These are phyloP conservation scores for Drosophila sordidula DNA, from an alignment of 2,888 invertebrate genomes.

Conservation along the genomic window DNA sequence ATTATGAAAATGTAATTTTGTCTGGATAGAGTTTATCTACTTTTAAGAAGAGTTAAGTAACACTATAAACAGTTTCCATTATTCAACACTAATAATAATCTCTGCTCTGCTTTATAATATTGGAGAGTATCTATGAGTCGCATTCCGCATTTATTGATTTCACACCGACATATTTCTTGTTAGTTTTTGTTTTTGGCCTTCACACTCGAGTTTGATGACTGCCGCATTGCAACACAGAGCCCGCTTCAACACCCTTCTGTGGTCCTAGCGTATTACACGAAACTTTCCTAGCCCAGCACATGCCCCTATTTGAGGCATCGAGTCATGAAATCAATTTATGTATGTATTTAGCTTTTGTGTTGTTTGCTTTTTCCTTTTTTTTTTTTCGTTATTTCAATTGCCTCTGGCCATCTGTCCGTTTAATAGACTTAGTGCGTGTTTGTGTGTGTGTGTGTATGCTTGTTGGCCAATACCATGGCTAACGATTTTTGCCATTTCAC, in stretches of 20 bases:
- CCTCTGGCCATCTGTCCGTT: slow-evolving; percentile 32
- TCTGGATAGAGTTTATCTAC: no score
- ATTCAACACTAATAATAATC: background rate
- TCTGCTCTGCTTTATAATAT: background rate
- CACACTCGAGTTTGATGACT: slow-evolving; percentile 47
- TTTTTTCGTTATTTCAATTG: slow-evolving; percentile 24
- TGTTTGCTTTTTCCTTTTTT: slow-evolving; percentile 15
- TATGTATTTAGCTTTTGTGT: slow-evolving; percentile 58
- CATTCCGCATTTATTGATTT: background rate
- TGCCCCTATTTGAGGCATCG: slow-evolving; percentile 40
- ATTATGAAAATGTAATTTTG: no score
- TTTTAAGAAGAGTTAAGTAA: no score
- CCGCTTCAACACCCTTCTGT: slow-evolving; percentile 2
- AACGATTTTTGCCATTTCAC: slow-evolving; percentile 59
- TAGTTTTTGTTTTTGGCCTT: slow-evolving; percentile 21
- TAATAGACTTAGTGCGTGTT: slow-evolving; percentile 8
- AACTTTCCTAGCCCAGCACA: slow-evolving; percentile 8
- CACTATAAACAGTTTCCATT: no score
- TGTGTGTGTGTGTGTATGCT: background rate
- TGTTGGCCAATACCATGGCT: slow-evolving; percentile 39
- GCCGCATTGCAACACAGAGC: slow-evolving; percentile 37
- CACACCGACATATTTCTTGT: slow-evolving; percentile 5
- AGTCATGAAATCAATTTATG: slow-evolving; percentile 76
- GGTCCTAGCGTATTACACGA: background rate
- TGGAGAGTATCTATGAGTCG: background rate